phyloP scores from a whole-genome alignment of 2,888 invertebrate genomes.

The Tholera decimalis region DNA sequence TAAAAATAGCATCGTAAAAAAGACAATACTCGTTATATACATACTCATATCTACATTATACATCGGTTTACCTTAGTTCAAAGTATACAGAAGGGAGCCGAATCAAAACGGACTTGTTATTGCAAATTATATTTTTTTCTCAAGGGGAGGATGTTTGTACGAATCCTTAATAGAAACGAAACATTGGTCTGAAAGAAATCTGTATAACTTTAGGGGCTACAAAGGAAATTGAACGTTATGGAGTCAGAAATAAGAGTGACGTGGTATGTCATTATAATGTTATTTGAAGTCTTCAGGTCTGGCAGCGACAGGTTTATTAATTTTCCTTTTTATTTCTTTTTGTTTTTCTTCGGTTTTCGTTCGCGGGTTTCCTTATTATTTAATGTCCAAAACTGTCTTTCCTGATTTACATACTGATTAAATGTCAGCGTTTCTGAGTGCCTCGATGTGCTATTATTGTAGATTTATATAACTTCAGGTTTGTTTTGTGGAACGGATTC shows the following conservation, averaged over 20 bases:
- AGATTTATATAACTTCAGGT: background rate
- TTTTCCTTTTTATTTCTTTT: slow-evolving; percentile 75
- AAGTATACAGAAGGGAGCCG: slow-evolving; percentile 64
- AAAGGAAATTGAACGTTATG: slow-evolving; percentile 45
- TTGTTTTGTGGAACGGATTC: background rate
- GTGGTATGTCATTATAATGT: slow-evolving; percentile 27
- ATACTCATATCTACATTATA: slow-evolving; percentile 25
- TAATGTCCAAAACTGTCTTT: slow-evolving; percentile 43
- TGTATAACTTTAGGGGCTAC: slow-evolving; percentile 54
- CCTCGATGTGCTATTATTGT: background rate
- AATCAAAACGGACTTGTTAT: slow-evolving; percentile 83
- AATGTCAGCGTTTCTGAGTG: slow-evolving; percentile 18
- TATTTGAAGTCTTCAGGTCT: slow-evolving; percentile 64
- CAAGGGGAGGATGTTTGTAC: slow-evolving; percentile 78
- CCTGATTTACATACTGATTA: slow-evolving; percentile 51
- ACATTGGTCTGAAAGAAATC: slow-evolving; percentile 73
- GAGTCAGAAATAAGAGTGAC: slow-evolving; percentile 6
- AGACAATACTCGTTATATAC: slow-evolving; percentile 28
- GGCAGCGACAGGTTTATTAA: slow-evolving; percentile 82
- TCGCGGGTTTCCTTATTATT: slow-evolving; percentile 53
- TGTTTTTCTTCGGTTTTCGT: slow-evolving; percentile 67
- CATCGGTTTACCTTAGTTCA: slow-evolving; percentile 52
- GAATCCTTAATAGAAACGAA: slow-evolving; percentile 82
- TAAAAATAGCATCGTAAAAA: slow-evolving; percentile 27
- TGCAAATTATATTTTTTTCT: slow-evolving; percentile 84